A percentile compares a stretch with the other conserved stretches of the same genome.
Conservation (phyloP, 2,888 invertebrate species). For the Leptarthrus brevirostris region DNA sequence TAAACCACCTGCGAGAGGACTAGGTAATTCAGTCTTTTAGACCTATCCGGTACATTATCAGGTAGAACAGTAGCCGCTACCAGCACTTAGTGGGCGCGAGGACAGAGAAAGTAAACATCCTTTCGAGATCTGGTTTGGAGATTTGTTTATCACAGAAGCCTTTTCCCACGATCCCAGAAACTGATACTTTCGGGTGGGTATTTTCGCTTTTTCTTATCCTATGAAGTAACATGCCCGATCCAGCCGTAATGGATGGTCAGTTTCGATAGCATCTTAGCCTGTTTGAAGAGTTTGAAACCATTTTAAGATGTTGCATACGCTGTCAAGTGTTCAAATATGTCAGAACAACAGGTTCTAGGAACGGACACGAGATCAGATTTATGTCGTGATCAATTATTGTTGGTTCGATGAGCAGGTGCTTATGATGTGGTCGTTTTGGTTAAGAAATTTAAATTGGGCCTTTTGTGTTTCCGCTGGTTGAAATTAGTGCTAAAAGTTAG, state of each 20-base stretch:
- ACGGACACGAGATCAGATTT: constrained; percentile 46
- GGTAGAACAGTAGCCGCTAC: constrained; percentile 11
- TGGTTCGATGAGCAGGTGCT: constrained; percentile 28
- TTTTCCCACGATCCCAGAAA: constrained; percentile 46
- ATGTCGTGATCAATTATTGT: constrained; percentile 44
- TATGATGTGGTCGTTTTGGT: too few species aligned
- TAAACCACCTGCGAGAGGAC: constrained; percentile 18
- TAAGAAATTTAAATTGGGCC: too few species aligned
- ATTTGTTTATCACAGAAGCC: constrained; percentile 21
- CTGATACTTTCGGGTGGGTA: constrained; percentile 39
- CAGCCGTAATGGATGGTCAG: constrained; percentile 42
- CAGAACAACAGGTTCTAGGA: constrained; percentile 48
- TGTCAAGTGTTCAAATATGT: constrained; percentile 45
- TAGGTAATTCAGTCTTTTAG: constrained; percentile 17
- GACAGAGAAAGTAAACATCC: background rate
- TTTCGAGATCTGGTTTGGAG: background rate
- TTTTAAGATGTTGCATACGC: constrained; percentile 26
- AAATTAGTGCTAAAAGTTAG: too few species aligned
- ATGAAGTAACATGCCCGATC: constrained; percentile 26
- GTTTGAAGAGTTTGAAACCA: constrained; percentile 4
- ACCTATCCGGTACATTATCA: constrained; percentile 8
- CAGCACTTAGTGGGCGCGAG: constrained; percentile 6
- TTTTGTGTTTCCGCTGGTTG: too few species aligned
- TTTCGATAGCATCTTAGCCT: constrained; percentile 38
- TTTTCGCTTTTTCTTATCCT: constrained; percentile 20